Evolutionary conservation across 2,888 invertebrate species (phyloP), one percentile per base, ranked within the genome.

Genomic region (Xylota sylvarum): DNA sequence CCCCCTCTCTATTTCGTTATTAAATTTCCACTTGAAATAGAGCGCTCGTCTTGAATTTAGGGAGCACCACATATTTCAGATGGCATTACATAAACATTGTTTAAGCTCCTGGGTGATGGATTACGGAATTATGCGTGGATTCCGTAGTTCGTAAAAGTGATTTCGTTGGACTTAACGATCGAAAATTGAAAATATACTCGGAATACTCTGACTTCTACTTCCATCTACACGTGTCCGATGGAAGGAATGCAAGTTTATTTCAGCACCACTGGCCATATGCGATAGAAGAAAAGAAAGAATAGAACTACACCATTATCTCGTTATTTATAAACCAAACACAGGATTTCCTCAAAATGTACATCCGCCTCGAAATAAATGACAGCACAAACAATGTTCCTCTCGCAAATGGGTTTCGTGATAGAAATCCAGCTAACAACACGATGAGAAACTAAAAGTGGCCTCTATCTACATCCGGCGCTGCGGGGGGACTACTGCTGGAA

Each of bases 311-410:
- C 79, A 80, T 80, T 80, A 80, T 80, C 72, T 73, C 72, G 79
- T 80, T 80, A 65, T 73, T 80, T 80, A 65, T 80, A 73, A 80
- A 65, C 73, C 79, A 72, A 80, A 73, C 79, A 80, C 72, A 72
- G 79, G 79, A 80, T 80, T 80, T 80, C 79, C 79, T 65, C 65
- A 67, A 80, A 80, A 80, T 80, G 79, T 80, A 80, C 79, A 80
- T 80, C 79, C 79, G 79, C 58, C 65, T 80, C 79, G 79, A 58
- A 80, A 80, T 80, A 80, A 73, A 80, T 73, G 79, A 80, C 79
- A 80, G 79, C 79, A 73, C 79, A 80, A 73, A 80, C 65, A 80
- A 80, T 65, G 65, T 69, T 60, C 48, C 58, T 48, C 72, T 64
- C 30, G 79, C 56, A 79, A 70, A 79, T 72, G 62, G 78, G 65